Evolutionary conservation across 2,888 invertebrate species (phyloP).

Genomic region (Apomyelois bistriatella): DNA sequence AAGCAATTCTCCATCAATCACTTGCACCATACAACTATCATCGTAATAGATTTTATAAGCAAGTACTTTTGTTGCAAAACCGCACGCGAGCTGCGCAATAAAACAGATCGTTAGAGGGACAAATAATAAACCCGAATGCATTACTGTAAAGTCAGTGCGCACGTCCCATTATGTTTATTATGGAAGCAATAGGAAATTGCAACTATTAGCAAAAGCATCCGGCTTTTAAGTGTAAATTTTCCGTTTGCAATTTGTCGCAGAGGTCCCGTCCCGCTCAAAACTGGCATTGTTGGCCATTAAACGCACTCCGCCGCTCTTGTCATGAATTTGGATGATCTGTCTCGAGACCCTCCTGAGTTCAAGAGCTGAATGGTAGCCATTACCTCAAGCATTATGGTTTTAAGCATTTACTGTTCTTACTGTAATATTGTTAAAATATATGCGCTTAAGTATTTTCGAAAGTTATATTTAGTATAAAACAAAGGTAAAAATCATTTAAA

Average conservation of each 20-base stretch:
- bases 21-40: too few relatives aligned
- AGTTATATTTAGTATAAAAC: too few relatives aligned
- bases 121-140: conserved; percentile 36
- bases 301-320: conserved; percentile 24
- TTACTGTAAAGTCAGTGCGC: conserved; percentile 44
- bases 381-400: neutral
- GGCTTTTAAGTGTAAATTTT: conserved; percentile 78
- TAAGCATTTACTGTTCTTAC: neutral
- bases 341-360: conserved; percentile 23
- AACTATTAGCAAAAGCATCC: conserved; percentile 67
- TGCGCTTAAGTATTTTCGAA: too few relatives aligned
- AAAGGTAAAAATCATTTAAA: too few relatives aligned
- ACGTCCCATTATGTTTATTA: conserved; percentile 53
- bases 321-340: conserved; percentile 32
- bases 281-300: conserved; percentile 40
- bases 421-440: too few relatives aligned
- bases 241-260: conserved; percentile 71
- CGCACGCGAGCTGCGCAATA: conserved; percentile 23
- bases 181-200: conserved; percentile 71
- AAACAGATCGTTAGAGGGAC: conserved; percentile 22
- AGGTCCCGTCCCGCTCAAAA: conserved; percentile 38
- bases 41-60: too few relatives aligned
- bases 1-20: too few relatives aligned
- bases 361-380: conserved; percentile 6
- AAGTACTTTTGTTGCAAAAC: conserved; percentile 14